Percentiles rank a stretch among this genome's conserved stretches.
These are phyloP conservation scores for Podarcis cretensis DNA, from an alignment of 2,113 vertebrate genomes.

Conservation along the genomic window DNA sequence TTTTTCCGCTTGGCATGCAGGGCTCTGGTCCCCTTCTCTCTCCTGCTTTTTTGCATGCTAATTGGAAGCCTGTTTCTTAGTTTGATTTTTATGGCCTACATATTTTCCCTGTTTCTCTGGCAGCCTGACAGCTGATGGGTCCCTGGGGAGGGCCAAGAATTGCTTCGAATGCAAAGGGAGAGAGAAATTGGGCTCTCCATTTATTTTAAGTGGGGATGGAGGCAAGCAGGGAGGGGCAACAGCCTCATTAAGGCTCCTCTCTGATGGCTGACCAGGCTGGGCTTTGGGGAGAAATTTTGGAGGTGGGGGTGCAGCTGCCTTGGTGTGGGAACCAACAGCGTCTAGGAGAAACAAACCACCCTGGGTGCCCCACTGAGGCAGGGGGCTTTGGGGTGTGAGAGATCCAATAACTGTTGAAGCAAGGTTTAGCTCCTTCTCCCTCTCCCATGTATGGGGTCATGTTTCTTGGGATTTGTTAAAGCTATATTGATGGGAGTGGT, in stretches of 20 bases:
- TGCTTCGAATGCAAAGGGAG: conserved; percentile 74
- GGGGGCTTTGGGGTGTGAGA: not conserved
- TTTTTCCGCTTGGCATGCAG: not conserved
- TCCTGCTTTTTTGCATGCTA: conserved; percentile 74
- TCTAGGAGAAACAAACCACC: not conserved
- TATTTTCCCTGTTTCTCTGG: conserved; percentile 81
- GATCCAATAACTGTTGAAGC: not conserved
- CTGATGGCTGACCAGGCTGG: conserved; percentile 53
- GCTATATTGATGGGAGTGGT: no score
- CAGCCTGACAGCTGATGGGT: conserved; percentile 82
- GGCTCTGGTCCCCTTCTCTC: conserved; percentile 54
- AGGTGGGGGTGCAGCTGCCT: not conserved
- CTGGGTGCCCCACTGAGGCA: not conserved
- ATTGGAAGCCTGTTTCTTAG: conserved; percentile 76
- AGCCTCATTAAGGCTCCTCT: conserved; percentile 54
- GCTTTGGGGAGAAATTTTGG: not conserved
- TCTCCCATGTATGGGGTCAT: not conserved
- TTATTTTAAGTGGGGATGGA: conserved; percentile 43
- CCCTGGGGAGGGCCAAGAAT: conserved; percentile 76
- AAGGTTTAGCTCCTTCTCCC: not conserved
- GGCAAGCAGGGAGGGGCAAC: conserved; percentile 41
- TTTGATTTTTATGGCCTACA: conserved; percentile 84
- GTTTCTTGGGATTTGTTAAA: no score
- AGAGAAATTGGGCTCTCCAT: conserved; percentile 64
- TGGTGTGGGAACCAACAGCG: not conserved